Evolutionary conservation across 2,113 vertebrate genomes (phyloP).

Genomic region (Ceyx margarethae): DNA sequence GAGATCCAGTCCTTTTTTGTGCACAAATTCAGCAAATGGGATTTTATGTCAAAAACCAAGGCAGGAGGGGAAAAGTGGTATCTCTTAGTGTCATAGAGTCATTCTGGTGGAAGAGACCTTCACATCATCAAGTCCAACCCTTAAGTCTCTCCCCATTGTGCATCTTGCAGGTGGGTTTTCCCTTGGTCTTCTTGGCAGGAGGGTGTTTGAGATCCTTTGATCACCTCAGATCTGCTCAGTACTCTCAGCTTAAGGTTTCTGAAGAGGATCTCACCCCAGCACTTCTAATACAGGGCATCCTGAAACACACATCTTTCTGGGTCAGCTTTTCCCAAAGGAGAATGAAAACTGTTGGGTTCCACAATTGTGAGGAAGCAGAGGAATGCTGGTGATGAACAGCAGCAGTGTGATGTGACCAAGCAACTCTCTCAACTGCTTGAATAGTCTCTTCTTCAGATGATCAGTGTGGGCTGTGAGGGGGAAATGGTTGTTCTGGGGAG

Average conservation of each 20-base stretch:
- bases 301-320: neutral
- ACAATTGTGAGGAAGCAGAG: neutral
- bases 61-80: too few relatives aligned
- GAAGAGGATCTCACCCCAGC: neutral
- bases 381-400: neutral
- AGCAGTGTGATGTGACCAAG: neutral
- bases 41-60: neutral
- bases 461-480: neutral
- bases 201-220: neutral
- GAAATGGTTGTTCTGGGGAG: constrained; percentile 22
- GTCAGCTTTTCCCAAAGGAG: neutral
- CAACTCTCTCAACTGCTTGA: neutral
- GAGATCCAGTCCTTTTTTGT: neutral
- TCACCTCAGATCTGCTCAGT: neutral
- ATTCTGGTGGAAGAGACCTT: neutral
- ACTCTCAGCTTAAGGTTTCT: neutral
- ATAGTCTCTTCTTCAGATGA: neutral
- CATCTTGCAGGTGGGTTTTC: neutral
- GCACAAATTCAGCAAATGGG: neutral
- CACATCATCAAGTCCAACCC: neutral
- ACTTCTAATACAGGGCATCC: neutral
- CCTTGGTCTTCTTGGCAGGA: neutral
- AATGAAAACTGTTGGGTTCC: neutral
- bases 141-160: neutral
- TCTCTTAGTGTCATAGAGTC: neutral